Conservation (phyloP, 2,888 invertebrate genomes). For the Choristoneura rosaceana region DNA sequence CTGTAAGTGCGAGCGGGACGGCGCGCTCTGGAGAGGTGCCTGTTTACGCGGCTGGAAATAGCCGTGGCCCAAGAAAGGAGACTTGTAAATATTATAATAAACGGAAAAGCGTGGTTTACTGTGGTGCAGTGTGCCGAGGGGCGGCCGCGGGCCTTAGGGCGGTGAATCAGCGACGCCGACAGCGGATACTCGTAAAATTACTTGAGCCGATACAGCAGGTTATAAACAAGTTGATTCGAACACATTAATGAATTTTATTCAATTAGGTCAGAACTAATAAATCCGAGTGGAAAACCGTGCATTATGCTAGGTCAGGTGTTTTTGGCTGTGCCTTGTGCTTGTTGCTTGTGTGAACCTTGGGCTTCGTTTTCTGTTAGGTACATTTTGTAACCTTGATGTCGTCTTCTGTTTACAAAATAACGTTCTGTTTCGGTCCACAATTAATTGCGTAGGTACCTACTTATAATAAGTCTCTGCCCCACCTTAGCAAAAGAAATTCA, state of each 20-base stretch:
- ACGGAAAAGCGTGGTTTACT: constrained; percentile 74
- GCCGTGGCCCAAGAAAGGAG: constrained; percentile 87
- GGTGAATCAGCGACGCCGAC: constrained; percentile 51
- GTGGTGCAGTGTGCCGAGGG: constrained; percentile 85
- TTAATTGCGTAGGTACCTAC: background rate
- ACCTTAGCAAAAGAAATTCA: background rate
- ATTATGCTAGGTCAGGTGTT: constrained; percentile 57
- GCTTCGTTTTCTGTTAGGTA: constrained; percentile 28
- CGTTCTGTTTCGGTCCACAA: constrained; percentile 11
- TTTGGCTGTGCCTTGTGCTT: constrained; percentile 57
- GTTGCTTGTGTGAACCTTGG: constrained; percentile 45
- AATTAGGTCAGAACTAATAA: constrained; percentile 48
- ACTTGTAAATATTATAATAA: constrained; percentile 85
- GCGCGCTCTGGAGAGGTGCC: constrained; percentile 71
- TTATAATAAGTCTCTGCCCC: background rate
- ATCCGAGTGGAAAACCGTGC: constrained; percentile 51
- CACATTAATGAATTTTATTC: constrained; percentile 63
- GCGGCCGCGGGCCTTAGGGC: constrained; percentile 58
- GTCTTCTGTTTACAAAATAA: constrained; percentile 26
- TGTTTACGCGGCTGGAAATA: constrained; percentile 81
- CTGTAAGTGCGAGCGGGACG: constrained; percentile 69
- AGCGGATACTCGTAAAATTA: constrained; percentile 48
- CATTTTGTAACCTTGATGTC: constrained; percentile 30
- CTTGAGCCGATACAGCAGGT: constrained; percentile 42
- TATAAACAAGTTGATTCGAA: constrained; percentile 49